phyloP scores from a whole-genome alignment of 2,113 vertebrate species.

The Paedocypris sp. region DNA sequence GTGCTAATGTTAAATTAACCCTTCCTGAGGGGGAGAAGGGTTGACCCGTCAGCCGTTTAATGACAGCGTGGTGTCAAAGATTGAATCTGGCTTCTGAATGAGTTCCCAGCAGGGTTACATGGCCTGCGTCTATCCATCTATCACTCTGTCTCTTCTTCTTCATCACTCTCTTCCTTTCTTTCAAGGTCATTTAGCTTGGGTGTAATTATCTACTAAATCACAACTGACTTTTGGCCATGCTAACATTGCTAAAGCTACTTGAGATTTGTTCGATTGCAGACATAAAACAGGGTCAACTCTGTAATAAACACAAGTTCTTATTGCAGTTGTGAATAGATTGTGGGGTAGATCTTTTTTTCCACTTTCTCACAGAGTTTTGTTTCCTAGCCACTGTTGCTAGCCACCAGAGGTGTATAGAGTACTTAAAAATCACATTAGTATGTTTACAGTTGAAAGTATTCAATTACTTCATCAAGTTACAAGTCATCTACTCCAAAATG shows the following conservation, averaged over 20 bases:
- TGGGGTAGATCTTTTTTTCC: too few species aligned
- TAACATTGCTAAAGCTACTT: conserved; percentile 27
- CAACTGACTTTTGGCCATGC: conserved; percentile 15
- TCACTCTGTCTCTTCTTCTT: conserved; percentile 12
- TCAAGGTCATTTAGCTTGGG: conserved; percentile 32
- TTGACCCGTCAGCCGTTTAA: conserved; percentile 19
- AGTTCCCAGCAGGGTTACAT: conserved; percentile 24
- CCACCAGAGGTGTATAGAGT: too few species aligned
- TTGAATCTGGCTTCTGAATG: conserved; percentile 15
- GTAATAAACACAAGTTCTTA: too few species aligned
- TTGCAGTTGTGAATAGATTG: too few species aligned
- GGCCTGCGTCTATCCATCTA: conserved; percentile 14
- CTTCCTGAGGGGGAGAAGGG: conserved; percentile 11
- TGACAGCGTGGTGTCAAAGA: conserved; percentile 17
- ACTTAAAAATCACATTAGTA: too few species aligned
- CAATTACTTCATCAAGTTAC: too few species aligned
- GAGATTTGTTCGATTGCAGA: conserved; percentile 28
- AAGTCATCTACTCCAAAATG: too few species aligned
- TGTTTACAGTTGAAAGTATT: too few species aligned
- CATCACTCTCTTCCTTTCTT: conserved; percentile 8
- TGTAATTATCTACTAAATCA: conserved; percentile 36
- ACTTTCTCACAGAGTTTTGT: too few species aligned
- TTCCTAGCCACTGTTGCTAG: too few species aligned
- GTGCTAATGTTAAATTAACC: conserved; percentile 31
- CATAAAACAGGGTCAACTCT: neutral